Conservation (phyloP, 2,797 vertebrate genomes). For the Acomys russatus region DNA sequence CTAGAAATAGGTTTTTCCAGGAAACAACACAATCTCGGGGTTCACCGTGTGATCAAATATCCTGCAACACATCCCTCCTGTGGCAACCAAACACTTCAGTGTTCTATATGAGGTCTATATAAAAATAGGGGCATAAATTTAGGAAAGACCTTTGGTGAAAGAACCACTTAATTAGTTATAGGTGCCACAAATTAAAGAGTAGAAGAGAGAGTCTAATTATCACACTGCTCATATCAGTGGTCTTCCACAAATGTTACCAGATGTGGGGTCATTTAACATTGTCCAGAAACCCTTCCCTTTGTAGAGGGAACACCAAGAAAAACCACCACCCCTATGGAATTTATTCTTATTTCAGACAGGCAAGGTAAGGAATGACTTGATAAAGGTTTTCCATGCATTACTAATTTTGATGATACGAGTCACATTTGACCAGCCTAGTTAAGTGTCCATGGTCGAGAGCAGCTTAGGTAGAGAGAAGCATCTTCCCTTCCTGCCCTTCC, state of each 20-base stretch:
- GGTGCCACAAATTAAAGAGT: conserved; percentile 31
- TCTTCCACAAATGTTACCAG: conserved; percentile 31
- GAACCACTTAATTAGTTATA: conserved; percentile 34
- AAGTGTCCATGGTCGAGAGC: conserved; percentile 56
- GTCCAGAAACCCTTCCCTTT: background rate
- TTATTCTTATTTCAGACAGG: conserved; percentile 12
- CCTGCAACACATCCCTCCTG: background rate
- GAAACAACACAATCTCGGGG: too few relatives aligned
- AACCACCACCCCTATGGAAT: background rate
- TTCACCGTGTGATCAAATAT: too few relatives aligned
- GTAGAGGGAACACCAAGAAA: background rate
- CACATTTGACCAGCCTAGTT: conserved; percentile 50
- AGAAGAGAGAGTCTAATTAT: conserved; percentile 3
- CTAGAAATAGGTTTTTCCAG: too few relatives aligned
- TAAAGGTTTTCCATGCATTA: conserved; percentile 66
- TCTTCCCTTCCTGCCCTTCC: background rate
- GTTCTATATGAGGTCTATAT: conserved; percentile 22
- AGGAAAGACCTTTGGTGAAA: conserved; percentile 29
- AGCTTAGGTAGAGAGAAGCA: conserved; percentile 47
- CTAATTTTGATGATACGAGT: conserved; percentile 73
- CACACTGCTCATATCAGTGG: background rate
- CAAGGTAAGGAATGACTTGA: conserved; percentile 60
- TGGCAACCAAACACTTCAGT: background rate
- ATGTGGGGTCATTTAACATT: background rate
- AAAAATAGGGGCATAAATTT: conserved; percentile 15